These are phyloP conservation scores for Hemichromis elongatus DNA, from an alignment of 2,113 vertebrate genomes.

Conservation along the genomic window DNA sequence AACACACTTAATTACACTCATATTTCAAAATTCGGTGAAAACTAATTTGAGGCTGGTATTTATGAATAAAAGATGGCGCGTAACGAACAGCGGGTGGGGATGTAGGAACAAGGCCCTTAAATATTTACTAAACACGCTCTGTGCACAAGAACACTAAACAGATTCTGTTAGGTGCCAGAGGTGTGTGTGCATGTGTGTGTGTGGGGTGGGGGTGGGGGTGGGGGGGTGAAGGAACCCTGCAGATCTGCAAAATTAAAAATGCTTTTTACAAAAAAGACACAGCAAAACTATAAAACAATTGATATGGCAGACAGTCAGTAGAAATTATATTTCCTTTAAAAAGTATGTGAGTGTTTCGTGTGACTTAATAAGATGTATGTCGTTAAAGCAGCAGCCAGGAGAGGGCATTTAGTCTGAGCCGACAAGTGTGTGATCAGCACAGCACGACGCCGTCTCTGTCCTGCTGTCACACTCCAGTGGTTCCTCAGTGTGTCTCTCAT, in stretches of 20 bases:
- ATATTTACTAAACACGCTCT: constrained; percentile 68
- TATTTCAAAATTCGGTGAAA: constrained; percentile 70
- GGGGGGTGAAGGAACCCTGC: neutral
- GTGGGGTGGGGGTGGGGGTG: too few relatives aligned
- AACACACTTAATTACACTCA: constrained; percentile 72
- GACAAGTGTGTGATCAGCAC: constrained; percentile 42
- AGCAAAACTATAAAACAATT: neutral
- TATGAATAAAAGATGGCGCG: constrained; percentile 76
- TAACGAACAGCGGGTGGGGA: constrained; percentile 67
- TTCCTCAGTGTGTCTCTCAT: constrained; percentile 45
- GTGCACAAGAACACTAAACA: constrained; percentile 37
- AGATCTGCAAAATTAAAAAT: neutral
- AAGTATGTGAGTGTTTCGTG: neutral
- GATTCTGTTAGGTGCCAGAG: neutral
- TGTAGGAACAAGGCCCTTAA: constrained; percentile 69
- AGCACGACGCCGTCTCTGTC: constrained; percentile 48
- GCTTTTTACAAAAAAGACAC: neutral
- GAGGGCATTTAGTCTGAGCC: constrained; percentile 43
- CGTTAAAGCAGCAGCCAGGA: constrained; percentile 40
- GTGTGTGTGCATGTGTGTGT: neutral
- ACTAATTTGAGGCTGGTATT: constrained; percentile 72
- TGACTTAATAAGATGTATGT: constrained; percentile 32
- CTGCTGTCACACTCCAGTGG: constrained; percentile 44
- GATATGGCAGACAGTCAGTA: neutral
- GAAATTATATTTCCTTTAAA: neutral